Conservation (phyloP, 2,888 invertebrate species). For the Papilio elwesi region DNA sequence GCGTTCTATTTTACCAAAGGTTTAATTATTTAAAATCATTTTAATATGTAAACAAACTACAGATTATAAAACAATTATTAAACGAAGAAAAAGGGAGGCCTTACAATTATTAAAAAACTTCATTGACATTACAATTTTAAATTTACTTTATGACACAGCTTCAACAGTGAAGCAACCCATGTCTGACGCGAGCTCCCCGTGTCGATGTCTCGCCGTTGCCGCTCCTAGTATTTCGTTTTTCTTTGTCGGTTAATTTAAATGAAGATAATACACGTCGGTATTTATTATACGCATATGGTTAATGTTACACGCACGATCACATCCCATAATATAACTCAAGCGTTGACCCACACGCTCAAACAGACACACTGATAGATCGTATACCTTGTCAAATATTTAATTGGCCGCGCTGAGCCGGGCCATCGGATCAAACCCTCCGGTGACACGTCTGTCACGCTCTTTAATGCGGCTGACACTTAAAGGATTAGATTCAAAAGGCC, state of each 20-base stretch:
- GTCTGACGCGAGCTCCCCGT: not conserved
- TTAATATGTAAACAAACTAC: too few species aligned
- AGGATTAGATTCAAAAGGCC: constrained; percentile 4
- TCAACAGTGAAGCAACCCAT: not conserved
- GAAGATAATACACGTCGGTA: not conserved
- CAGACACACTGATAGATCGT: not conserved
- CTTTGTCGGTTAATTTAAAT: constrained; percentile 5
- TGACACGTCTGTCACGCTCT: not conserved
- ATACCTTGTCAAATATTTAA: constrained; percentile 18
- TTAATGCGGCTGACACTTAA: not conserved
- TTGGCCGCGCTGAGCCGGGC: not conserved
- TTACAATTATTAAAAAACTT: too few species aligned
- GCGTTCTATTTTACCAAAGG: too few species aligned
- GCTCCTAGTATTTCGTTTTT: not conserved
- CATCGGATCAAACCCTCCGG: not conserved
- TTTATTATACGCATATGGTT: constrained; percentile 14
- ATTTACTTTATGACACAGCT: too few species aligned
- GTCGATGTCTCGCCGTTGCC: not conserved
- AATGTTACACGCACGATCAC: constrained; percentile 11
- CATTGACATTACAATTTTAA: too few species aligned
- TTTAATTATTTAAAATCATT: too few species aligned
- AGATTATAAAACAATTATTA: too few species aligned
- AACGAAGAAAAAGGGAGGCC: too few species aligned
- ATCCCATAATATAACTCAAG: not conserved
- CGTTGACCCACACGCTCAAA: not conserved